Percentiles rank a stretch among this genome's conserved stretches.
Evolutionary conservation across 2,888 invertebrate species (phyloP).

Genomic region (Eupithecia tripunctaria): DNA sequence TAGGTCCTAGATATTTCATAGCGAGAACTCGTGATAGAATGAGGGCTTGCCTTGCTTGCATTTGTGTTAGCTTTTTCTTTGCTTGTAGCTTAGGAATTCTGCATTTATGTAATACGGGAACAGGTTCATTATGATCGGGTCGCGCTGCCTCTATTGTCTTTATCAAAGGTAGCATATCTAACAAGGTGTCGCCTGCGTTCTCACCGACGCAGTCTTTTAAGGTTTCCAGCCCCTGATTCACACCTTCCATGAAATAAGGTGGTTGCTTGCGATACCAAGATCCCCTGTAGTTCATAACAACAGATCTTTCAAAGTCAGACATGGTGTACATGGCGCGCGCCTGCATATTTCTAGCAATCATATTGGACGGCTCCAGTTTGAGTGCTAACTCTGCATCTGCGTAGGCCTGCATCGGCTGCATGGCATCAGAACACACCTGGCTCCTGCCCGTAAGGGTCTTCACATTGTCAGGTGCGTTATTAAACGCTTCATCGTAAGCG

Average conservation of each 20-base stretch:
- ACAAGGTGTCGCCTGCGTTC: constrained; percentile 75
- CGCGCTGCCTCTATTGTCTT: constrained; percentile 64
- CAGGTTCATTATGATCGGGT: constrained; percentile 57
- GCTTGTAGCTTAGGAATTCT: constrained; percentile 69
- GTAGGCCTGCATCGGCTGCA: constrained; percentile 73
- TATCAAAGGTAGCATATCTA: constrained; percentile 75
- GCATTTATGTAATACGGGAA: constrained; percentile 62
- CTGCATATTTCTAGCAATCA: constrained; percentile 77
- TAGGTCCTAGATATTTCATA: constrained; percentile 79
- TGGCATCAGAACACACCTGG: constrained; percentile 75
- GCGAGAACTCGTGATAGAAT: constrained; percentile 74
- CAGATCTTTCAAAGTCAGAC: constrained; percentile 77
- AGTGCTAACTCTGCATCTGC: constrained; percentile 76
- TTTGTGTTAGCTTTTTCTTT: constrained; percentile 70
- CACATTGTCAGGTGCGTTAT: constrained; percentile 66
- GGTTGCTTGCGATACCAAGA: constrained; percentile 67
- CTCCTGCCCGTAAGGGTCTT: constrained; percentile 73
- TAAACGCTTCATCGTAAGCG: constrained; percentile 76
- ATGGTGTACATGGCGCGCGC: constrained; percentile 77
- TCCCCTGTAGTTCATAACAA: constrained; percentile 77
- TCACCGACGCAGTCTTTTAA: constrained; percentile 78
- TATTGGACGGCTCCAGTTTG: constrained; percentile 70
- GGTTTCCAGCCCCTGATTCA: constrained; percentile 76
- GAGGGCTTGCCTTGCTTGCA: constrained; percentile 71
- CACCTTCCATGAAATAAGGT: constrained; percentile 76